Conservation (phyloP, 2,888 invertebrate genomes). For the Caenorhabditis uteleia region DNA sequence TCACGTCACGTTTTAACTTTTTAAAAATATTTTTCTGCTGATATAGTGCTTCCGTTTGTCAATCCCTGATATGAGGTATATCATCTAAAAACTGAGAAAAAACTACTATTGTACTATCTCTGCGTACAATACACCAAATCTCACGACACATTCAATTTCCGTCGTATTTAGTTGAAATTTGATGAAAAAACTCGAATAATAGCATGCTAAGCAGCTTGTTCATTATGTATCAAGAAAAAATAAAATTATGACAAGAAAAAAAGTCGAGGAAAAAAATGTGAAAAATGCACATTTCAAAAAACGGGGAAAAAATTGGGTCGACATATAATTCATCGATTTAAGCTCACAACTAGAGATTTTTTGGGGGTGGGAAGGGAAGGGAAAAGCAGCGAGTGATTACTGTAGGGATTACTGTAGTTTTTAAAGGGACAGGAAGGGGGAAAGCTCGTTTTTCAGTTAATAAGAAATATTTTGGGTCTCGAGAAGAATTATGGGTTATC, state of each 20-base stretch:
- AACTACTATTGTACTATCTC: too few relatives aligned
- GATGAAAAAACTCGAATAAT: background rate
- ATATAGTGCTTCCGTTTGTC: too few relatives aligned
- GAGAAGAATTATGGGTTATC: too few relatives aligned
- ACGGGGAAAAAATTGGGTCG: too few relatives aligned
- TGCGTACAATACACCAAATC: too few relatives aligned
- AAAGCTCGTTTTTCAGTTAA: background rate
- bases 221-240: slow-evolving; percentile 23
- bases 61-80: too few relatives aligned
- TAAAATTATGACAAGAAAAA: slow-evolving; percentile 1
- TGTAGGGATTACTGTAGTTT: too few relatives aligned
- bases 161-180: slow-evolving; percentile 1
- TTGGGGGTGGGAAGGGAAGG: slow-evolving; percentile 2
- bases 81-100: too few relatives aligned
- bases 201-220: slow-evolving; percentile 33
- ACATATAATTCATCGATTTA: slow-evolving; percentile 39
- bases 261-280: slow-evolving; percentile 2
- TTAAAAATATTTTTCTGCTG: too few relatives aligned
- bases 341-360: slow-evolving; percentile 48
- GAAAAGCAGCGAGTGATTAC: background rate
- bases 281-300: slow-evolving; percentile 11
- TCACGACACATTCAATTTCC: background rate
- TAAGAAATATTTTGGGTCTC: too few relatives aligned
- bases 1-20: too few relatives aligned
- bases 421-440: background rate